Base-by-base conservation (phyloP, 2,888 invertebrate species). In the Luperina nickerlii region DNA sequence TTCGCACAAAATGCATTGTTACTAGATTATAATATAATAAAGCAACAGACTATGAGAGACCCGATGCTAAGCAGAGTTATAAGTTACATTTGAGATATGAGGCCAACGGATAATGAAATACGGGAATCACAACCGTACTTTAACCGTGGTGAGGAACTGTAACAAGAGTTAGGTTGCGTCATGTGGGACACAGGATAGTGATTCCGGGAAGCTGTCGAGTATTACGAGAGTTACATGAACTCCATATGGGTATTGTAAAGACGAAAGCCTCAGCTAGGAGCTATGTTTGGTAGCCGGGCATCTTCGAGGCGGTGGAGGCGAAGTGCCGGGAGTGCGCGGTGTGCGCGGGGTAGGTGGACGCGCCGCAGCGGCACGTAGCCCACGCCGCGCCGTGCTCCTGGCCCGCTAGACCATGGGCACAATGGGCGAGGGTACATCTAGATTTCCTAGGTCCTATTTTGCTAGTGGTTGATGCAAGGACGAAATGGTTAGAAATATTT, bases 41-140 rank as follows among this genome's bases (percentile, higher is more conserved):
- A 72, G 8, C 27, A 72, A 63, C 72, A 72, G 9, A 72, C 62
- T 62, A 45, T 20, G n/a, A 13, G 7, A 27, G 72, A 72, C 51
- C 68, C 48, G 6, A 68, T 48, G 27, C 9, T 68, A 27, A 11
- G 68, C 11, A 48, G 68, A 20, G 68, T 68, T 48, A 1, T 48
- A 68, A 68, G 6, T 51, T 68, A 27, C 20, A 68, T 48, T 45
- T 18, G 48, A 2, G 68, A 48, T 45, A 68, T n/a, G 18, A 48
- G 67, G 67, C 67, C 45, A 9, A 45, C 24, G 18, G 66, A n/a
- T 60, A 45, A 45, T 45, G 1, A 45, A 11, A 45, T 45, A 45
- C 45, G 45, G 9, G 45, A 11, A 45, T 45, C 11, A 45, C 45
- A 45, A 45, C 45, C 45, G 45, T 45, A 45, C 9, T 48, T 42